phyloP scores from a whole-genome alignment of 2,888 invertebrate genomes.

The Iselma pallidipennis region DNA sequence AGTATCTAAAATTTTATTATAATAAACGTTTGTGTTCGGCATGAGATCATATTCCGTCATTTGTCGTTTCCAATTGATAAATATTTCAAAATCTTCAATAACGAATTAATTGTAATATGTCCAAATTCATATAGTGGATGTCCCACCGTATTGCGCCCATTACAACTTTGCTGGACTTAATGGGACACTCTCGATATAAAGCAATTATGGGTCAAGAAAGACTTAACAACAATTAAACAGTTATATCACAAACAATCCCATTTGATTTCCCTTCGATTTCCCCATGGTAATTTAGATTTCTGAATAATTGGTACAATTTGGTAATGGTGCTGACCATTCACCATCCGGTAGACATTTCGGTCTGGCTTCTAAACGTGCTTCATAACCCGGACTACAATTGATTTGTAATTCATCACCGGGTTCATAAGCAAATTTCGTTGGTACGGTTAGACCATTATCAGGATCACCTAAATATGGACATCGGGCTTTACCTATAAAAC shows the following conservation, averaged over 20 bases:
- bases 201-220: too few species aligned
- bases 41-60: constrained; percentile 27
- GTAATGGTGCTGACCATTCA: constrained; percentile 69
- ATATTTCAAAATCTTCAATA: too few species aligned
- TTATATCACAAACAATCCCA: background rate
- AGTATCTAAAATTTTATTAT: constrained; percentile 14
- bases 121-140: too few species aligned
- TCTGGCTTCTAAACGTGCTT: constrained; percentile 54
- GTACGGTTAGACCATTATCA: constrained; percentile 69
- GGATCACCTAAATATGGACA: constrained; percentile 76
- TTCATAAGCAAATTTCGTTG: constrained; percentile 74
- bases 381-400: constrained; percentile 70
- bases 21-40: constrained; percentile 28
- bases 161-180: too few species aligned
- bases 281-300: constrained; percentile 43
- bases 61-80: too few species aligned
- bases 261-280: background rate
- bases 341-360: constrained; percentile 69
- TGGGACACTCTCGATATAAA: too few species aligned
- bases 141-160: too few species aligned
- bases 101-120: too few species aligned
- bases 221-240: too few species aligned
- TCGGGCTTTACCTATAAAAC: constrained; percentile 67
- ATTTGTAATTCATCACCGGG: constrained; percentile 73
- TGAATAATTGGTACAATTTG: constrained; percentile 67